These are phyloP conservation scores for Achroia grisella DNA, from an alignment of 1,140 invertebrate genomes.

Conservation along the genomic window DNA sequence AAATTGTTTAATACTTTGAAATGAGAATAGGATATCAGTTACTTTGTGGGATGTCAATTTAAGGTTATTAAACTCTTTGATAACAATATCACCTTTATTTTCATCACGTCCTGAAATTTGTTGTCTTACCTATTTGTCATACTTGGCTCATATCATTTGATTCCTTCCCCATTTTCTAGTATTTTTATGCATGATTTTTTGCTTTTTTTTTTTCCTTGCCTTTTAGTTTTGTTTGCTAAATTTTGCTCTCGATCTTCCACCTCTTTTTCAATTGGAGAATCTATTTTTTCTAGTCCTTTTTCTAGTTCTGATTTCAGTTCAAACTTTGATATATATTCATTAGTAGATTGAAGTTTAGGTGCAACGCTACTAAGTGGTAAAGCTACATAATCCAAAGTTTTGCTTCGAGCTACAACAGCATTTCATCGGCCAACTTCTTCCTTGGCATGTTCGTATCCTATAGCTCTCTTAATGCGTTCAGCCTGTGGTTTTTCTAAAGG, in stretches of 20 bases:
- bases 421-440: constrained; percentile 89
- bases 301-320: constrained; percentile 79
- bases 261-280: constrained; percentile 57
- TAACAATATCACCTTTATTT: constrained; percentile 88
- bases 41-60: constrained; percentile 85
- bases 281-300: constrained; percentile 75
- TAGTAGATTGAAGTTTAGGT: constrained; percentile 63
- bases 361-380: constrained; percentile 83
- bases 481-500: constrained; percentile 85
- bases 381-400: constrained; percentile 82
- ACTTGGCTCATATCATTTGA: constrained; percentile 90
- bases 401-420: constrained; percentile 85
- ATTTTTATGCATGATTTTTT: constrained; percentile 92
- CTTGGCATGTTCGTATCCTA: constrained; percentile 85
- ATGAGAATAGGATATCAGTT: constrained; percentile 91
- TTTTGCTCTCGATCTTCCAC: constrained; percentile 70
- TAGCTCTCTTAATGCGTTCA: constrained; percentile 82
- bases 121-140: constrained; percentile 91
- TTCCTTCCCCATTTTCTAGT: constrained; percentile 96
- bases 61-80: constrained; percentile 84
- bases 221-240: constrained; percentile 79
- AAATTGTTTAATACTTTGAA: constrained; percentile 89
- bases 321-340: constrained; percentile 76
- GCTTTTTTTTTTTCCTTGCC: constrained; percentile 87
- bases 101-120: constrained; percentile 76